Conservation (phyloP, 2,888 invertebrate genomes). For the Piscicola geometra region DNA sequence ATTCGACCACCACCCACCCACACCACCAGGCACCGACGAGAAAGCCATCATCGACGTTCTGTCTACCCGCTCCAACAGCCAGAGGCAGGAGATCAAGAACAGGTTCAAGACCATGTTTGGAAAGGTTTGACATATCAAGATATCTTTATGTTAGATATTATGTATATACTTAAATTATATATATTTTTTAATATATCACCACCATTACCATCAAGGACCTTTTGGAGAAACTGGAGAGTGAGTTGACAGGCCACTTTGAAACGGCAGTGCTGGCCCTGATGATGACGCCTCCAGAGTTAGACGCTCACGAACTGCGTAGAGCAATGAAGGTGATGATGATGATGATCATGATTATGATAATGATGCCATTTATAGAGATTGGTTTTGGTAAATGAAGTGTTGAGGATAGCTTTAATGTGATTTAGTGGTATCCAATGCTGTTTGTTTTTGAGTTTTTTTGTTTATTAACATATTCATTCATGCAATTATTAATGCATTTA, state of each 20-base stretch:
- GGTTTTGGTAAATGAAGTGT: too few species aligned
- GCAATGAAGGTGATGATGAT: conserved; percentile 51
- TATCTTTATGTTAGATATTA: background rate
- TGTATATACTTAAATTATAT: too few species aligned
- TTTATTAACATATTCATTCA: too few species aligned
- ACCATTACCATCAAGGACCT: conserved; percentile 48
- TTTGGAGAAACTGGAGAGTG: conserved; percentile 54
- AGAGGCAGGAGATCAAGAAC: conserved; percentile 51
- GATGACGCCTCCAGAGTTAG: conserved; percentile 52
- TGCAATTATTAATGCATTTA: too few species aligned
- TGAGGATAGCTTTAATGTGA: too few species aligned
- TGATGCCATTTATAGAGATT: too few species aligned
- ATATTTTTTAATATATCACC: too few species aligned
- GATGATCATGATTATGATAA: too few species aligned
- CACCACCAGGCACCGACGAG: conserved; percentile 53
- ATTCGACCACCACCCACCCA: background rate
- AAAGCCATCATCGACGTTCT: conserved; percentile 53
- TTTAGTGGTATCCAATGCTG: too few species aligned
- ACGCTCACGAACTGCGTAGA: conserved; percentile 52
- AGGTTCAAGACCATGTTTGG: conserved; percentile 51
- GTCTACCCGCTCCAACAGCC: conserved; percentile 49
- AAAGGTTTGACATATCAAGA: conserved; percentile 44
- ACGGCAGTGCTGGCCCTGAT: conserved; percentile 53
- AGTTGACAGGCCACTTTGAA: conserved; percentile 56
- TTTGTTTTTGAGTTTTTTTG: too few species aligned